These are phyloP conservation scores for Galagoides demidoff DNA, from an alignment of 2,797 vertebrate genomes.

Conservation along the genomic window DNA sequence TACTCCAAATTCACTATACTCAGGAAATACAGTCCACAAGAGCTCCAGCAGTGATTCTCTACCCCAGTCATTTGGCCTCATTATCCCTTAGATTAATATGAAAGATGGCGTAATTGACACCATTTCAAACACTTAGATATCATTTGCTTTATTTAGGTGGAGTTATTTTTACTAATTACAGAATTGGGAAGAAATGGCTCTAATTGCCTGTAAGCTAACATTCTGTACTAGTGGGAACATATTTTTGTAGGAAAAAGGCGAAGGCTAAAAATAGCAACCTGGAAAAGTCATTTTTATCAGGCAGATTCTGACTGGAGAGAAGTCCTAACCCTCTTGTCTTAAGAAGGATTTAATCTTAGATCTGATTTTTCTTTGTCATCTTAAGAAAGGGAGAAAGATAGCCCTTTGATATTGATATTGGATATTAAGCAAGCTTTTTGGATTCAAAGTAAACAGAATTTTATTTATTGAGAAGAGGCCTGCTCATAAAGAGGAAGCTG, in stretches of 20 bases:
- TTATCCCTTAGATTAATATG: conserved; percentile 4
- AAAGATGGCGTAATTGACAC: conserved; percentile 32
- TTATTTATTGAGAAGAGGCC: conserved; percentile 55
- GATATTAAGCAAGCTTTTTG: conserved; percentile 48
- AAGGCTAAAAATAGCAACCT: conserved; percentile 76
- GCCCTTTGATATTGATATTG: conserved; percentile 52
- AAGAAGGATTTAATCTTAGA: conserved; percentile 50
- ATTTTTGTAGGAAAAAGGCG: conserved; percentile 78
- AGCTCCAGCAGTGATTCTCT: neutral
- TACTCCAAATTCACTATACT: conserved; percentile 15
- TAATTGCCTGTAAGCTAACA: conserved; percentile 70
- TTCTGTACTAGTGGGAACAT: conserved; percentile 78
- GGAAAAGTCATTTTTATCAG: conserved; percentile 75
- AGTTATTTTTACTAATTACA: conserved; percentile 72
- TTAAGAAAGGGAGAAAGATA: conserved; percentile 51
- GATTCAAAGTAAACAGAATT: conserved; percentile 72
- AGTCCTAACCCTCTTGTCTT: conserved; percentile 54
- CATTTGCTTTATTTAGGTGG: conserved; percentile 66
- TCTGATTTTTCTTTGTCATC: neutral
- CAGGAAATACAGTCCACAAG: conserved; percentile 32
- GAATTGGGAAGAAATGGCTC: conserved; percentile 61
- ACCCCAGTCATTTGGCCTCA: neutral
- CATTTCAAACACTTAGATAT: conserved; percentile 52
- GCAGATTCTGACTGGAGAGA: conserved; percentile 58
- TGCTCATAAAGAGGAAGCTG: conserved; percentile 56